Evolutionary conservation across 1,140 invertebrate species (phyloP).

Genomic region (Lamellibrachia luymesi): DNA sequence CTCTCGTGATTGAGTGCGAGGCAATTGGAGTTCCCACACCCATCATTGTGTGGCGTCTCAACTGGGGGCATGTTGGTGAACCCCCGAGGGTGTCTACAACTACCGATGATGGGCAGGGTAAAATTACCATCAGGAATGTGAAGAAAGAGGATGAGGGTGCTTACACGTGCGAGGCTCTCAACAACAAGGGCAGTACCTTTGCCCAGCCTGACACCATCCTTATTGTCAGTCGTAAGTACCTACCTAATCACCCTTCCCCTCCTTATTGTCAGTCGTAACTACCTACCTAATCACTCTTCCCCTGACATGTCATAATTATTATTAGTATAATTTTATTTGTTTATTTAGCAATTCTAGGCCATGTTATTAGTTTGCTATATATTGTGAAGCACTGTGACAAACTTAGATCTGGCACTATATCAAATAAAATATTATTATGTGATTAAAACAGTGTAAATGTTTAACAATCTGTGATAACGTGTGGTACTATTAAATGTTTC

Average conservation of each 20-base stretch:
- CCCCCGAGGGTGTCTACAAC: slow-evolving; percentile 60
- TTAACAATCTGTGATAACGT: too few species aligned
- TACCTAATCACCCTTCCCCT: not conserved
- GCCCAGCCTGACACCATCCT: slow-evolving; percentile 89
- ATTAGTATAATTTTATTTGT: too few species aligned
- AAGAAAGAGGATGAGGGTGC: slow-evolving; percentile 78
- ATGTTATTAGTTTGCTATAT: too few species aligned
- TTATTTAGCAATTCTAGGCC: too few species aligned
- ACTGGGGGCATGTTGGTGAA: slow-evolving; percentile 89
- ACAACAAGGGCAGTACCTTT: slow-evolving; percentile 78
- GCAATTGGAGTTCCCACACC: slow-evolving; percentile 87
- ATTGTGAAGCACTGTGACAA: too few species aligned
- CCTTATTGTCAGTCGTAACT: not conserved
- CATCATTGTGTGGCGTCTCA: slow-evolving; percentile 90
- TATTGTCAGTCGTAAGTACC: slow-evolving; percentile 65
- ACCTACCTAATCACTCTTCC: not conserved
- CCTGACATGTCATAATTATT: not conserved
- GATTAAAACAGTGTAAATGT: too few species aligned
- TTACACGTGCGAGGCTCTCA: slow-evolving; percentile 96
- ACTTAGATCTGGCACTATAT: too few species aligned
- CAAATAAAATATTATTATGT: too few species aligned
- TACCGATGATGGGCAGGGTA: slow-evolving; percentile 70
- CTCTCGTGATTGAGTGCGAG: slow-evolving; percentile 77
- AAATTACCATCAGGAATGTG: slow-evolving; percentile 76
- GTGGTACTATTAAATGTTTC: too few species aligned